Evolutionary conservation across 1,140 invertebrate species (phyloP).

Genomic region (Lucilia sericata): DNA sequence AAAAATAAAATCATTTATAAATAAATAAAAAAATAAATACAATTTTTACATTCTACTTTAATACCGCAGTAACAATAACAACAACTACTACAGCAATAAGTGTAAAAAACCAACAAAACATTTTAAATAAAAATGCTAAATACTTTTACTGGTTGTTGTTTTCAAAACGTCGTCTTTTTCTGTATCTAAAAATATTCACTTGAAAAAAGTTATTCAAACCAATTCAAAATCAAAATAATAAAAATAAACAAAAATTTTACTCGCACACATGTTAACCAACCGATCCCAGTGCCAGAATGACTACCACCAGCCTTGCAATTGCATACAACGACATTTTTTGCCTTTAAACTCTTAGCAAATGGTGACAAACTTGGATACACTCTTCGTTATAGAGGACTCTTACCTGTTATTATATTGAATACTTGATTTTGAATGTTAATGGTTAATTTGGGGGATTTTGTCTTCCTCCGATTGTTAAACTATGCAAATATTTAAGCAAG

Average conservation of each 20-base stretch:
- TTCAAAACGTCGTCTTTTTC: background rate
- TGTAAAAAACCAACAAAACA: no score
- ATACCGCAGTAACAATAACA: background rate
- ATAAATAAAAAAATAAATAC: background rate
- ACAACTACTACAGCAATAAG: no score
- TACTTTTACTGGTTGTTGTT: background rate
- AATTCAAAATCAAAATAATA: background rate
- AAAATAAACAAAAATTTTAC: slow-evolving; percentile 3
- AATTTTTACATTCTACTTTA: background rate
- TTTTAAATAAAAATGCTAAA: background rate
- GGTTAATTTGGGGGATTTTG: no score
- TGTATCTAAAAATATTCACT: slow-evolving; percentile 3
- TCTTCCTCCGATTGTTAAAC: no score
- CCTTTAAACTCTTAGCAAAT: no score
- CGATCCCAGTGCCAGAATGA: background rate
- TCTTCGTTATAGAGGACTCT: no score
- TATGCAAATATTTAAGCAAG: no score
- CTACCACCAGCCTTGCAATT: background rate
- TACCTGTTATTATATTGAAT: no score
- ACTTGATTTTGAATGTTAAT: no score
- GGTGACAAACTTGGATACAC: no score
- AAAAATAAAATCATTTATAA: background rate
- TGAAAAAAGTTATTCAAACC: background rate
- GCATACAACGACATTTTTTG: background rate
- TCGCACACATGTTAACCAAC: no score